Evolutionary conservation across 2,888 invertebrate species (phyloP), one percentile per base, ranked within the genome.

Genomic region (Cephus rjabovi): DNA sequence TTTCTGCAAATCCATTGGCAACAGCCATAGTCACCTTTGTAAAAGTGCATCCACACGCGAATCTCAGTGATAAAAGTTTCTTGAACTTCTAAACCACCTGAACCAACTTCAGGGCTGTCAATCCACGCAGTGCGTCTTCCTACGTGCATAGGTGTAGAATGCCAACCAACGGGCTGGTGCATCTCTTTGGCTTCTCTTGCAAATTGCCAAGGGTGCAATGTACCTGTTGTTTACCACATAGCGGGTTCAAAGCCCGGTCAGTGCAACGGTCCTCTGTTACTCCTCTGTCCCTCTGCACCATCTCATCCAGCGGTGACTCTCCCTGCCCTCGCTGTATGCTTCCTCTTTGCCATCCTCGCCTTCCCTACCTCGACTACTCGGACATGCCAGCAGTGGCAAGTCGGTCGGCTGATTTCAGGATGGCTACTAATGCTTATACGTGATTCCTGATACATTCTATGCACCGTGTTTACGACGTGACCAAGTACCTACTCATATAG

Each of bases 171-270:
- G 56, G 23, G 56, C 56, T 23, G 56, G 56, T 23, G 56, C 23
- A 56, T 56, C 56, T 75, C 80, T 79, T 80, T 69, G 83, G 80
- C 80, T 56, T 56, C 56, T 85, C 87, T 86, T 87, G 87, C 86
- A 89, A 90, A 89, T 89, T 87, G 87, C 84, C 79, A 82, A 81
- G 88, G 87, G 89, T 89, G 90, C 90, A 90, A 89, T 85, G 91
- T 90, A 90, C 91, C 89, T 90, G 90, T 89, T 91, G 91, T 91
- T 91, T 91, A 91, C 90, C 87, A 88, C 88, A 84, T 80, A 86
- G 83, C 83, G 89, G 88, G 91, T 90, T 91, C 91, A 91, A 91
- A 91, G 91, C 88, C 91, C 90, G 90, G 89, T 89, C 89, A 89
- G 87, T 87, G 86, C 88, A 89, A 88, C 89, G 89, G 88, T 87